Base-by-base conservation (phyloP, 2,888 invertebrate species). In the Halocaridina rubra region DNA sequence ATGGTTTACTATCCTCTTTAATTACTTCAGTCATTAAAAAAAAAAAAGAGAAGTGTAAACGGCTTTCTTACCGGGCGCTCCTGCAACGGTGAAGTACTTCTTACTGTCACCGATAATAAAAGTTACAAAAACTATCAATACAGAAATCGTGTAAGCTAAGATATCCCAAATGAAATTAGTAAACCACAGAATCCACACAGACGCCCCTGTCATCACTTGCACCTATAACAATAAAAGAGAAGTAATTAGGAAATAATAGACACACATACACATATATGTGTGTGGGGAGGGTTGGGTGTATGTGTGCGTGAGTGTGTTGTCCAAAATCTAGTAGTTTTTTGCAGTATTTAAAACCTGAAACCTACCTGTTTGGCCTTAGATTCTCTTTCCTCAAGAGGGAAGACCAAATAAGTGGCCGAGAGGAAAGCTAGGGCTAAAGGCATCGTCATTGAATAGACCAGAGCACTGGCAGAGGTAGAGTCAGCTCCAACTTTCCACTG, bases 41-140 rank as follows among this genome's bases (percentile, higher is more conserved):
- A n/a, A n/a, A n/a, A n/a, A n/a, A n/a, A n/a, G n/a, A n/a, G n/a
- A n/a, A n/a, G n/a, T n/a, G n/a, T n/a, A n/a, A n/a, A n/a, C n/a
- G n/a, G n/a, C 53, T 53, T 19, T 53, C 3, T 79, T 16, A 86
- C 86, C 86, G 29, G 78, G 81, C 0, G 84, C 86, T 5, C 24
- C 69, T 7, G 30, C 46, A 3, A 69, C 91, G 1, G 94, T 94
- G 29, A 96, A 94, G 91, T 96, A 97, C n/a, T 96, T 94, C 0
- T 95, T 93, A 90, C 95, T 94, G 46, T 94, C 94, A 90, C 96
- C 97, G 5, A 94, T 92, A 88, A 95, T 91, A 90, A 97, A 95
- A 74, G 96, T 93, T 4, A 93, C 90, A 8, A 95, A 93, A 32
- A 95, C 95, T 71, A 95, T 91, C 8, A 91, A 85, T 88, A 95